Conservation (phyloP, 2,888 invertebrate species). For the Andrena camellia region DNA sequence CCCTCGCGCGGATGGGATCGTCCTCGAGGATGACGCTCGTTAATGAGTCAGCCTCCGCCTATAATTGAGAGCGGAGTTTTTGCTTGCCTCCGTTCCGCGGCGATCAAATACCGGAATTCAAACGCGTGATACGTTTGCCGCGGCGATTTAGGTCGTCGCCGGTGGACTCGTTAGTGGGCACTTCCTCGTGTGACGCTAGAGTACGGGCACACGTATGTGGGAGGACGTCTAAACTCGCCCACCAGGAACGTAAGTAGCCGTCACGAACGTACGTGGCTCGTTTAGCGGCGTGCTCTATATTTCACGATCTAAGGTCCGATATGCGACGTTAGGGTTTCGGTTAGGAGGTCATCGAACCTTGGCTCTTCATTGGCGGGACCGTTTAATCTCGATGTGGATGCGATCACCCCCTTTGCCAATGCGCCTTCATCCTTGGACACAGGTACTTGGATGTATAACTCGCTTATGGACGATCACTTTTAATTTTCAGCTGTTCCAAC, state of each 20-base stretch:
- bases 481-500: too few species aligned
- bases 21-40: constrained; percentile 28
- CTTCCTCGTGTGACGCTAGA: constrained; percentile 50
- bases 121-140: constrained; percentile 60
- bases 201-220: constrained; percentile 43
- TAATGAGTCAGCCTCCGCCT: constrained; percentile 28
- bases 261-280: not conserved
- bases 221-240: constrained; percentile 54
- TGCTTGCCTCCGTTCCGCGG: constrained; percentile 15
- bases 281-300: not conserved
- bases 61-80: constrained; percentile 42
- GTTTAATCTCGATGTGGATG: not conserved
- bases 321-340: not conserved
- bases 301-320: not conserved
- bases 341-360: not conserved
- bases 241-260: constrained; percentile 21
- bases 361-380: not conserved
- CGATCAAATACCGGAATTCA: constrained; percentile 60
- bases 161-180: constrained; percentile 63
- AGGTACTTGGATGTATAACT: too few species aligned
- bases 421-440: too few species aligned
- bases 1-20: not conserved
- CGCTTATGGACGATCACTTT: too few species aligned
- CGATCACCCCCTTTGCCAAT: too few species aligned
- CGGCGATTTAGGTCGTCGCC: constrained; percentile 65